These are phyloP conservation scores for Heliconius hortense DNA, from an alignment of 2,888 invertebrate genomes.

Conservation along the genomic window DNA sequence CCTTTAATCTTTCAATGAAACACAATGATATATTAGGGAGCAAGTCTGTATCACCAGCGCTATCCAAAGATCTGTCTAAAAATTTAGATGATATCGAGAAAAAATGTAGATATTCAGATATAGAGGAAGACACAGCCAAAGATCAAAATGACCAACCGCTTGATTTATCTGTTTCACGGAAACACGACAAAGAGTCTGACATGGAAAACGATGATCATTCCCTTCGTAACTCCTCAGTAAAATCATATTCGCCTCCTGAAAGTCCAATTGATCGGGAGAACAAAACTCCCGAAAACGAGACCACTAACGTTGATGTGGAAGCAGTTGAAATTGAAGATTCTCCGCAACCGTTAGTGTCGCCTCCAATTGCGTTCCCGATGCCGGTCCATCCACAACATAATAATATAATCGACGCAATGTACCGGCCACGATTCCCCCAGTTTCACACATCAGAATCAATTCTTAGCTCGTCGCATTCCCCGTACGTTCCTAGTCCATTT, in stretches of 20 bases:
- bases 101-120: constrained; percentile 64
- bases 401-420: constrained; percentile 87
- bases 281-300: constrained; percentile 77
- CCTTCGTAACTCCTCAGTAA: constrained; percentile 68
- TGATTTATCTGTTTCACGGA: constrained; percentile 86
- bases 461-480: constrained; percentile 83
- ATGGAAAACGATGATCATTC: constrained; percentile 69
- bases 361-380: constrained; percentile 89
- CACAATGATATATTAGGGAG: constrained; percentile 57
- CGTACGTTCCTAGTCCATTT: constrained; percentile 85
- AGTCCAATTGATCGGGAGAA: constrained; percentile 64
- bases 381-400: constrained; percentile 91
- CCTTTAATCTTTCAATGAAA: constrained; percentile 66
- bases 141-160: constrained; percentile 86
- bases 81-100: constrained; percentile 61
- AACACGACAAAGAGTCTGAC: constrained; percentile 75
- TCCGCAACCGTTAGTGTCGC: constrained; percentile 66
- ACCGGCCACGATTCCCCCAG: constrained; percentile 83
- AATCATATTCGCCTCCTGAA: constrained; percentile 75
- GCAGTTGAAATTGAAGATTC: constrained; percentile 75
- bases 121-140: constrained; percentile 65
- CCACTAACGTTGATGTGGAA: constrained; percentile 81
- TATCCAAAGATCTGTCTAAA: constrained; percentile 69
- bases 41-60: constrained; percentile 56
- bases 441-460: constrained; percentile 81